These are phyloP conservation scores for Colossoma macropomum DNA, from an alignment of 2,113 vertebrate species.

Conservation along the genomic window DNA sequence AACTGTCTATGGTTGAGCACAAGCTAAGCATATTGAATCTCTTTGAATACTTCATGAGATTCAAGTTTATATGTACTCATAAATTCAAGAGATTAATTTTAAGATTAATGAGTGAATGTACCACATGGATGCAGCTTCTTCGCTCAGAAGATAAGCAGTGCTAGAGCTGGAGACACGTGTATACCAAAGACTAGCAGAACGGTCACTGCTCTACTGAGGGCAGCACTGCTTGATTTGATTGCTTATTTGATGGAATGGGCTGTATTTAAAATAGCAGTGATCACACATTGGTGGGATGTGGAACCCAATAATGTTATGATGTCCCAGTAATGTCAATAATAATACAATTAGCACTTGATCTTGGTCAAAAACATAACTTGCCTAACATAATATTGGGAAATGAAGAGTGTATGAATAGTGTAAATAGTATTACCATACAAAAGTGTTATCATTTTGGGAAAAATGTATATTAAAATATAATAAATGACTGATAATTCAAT, in stretches of 20 bases:
- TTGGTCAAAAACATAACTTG: no score
- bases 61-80: not conserved
- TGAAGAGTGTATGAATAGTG: no score
- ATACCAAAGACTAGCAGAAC: conserved; percentile 47
- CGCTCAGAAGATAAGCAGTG: not conserved
- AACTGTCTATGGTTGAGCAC: not conserved
- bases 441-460: no score
- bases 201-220: not conserved
- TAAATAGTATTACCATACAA: no score
- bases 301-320: not conserved
- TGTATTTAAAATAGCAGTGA: conserved; percentile 12
- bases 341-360: no score
- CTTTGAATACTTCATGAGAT: not conserved
- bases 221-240: not conserved
- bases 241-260: conserved; percentile 20
- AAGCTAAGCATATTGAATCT: not conserved
- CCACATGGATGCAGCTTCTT: not conserved
- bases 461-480: no score
- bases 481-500: no score
- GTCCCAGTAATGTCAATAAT: not conserved
- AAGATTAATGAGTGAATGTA: not conserved
- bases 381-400: no score
- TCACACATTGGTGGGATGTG: not conserved
- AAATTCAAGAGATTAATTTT: not conserved
- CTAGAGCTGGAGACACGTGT: conserved; percentile 25